These are phyloP conservation scores for Sinelater perroti DNA, from an alignment of 2,888 invertebrate species.

Conservation along the genomic window DNA sequence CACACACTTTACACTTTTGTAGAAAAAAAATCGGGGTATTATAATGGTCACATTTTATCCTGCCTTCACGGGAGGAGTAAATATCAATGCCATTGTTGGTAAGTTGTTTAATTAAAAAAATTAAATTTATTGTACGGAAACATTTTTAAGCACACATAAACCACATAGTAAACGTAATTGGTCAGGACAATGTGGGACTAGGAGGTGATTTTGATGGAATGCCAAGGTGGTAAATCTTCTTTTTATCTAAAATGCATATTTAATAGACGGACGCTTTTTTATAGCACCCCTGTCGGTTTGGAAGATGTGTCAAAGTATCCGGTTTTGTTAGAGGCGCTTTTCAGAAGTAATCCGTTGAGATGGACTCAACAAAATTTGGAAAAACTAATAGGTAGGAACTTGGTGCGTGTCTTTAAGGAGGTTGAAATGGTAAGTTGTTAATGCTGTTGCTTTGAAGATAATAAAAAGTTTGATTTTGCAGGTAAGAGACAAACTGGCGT, in stretches of 20 bases:
- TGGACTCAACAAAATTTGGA: slow-evolving; percentile 61
- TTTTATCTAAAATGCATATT: not conserved
- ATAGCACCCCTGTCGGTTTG: slow-evolving; percentile 70
- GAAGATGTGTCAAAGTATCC: slow-evolving; percentile 77
- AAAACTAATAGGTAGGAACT: slow-evolving; percentile 62
- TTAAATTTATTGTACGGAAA: not conserved
- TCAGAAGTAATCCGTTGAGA: slow-evolving; percentile 35
- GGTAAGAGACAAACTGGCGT: slow-evolving; percentile 9
- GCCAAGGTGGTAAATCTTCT: slow-evolving; percentile 17
- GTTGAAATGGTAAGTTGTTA: slow-evolving; percentile 49
- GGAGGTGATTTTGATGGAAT: slow-evolving; percentile 60
- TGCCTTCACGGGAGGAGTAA: slow-evolving; percentile 1
- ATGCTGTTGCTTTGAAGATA: not conserved
- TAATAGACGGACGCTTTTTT: slow-evolving; percentile 20
- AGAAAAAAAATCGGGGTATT: slow-evolving; percentile 30
- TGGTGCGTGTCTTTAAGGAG: slow-evolving; percentile 59
- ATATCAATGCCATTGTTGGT: slow-evolving; percentile 71
- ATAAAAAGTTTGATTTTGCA: slow-evolving; percentile 2
- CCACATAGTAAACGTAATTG: slow-evolving; percentile 61
- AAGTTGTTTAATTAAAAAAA: no score
- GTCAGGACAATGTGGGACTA: slow-evolving; percentile 63
- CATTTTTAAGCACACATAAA: slow-evolving; percentile 44
- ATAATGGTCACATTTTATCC: slow-evolving; percentile 11
- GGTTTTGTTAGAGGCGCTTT: slow-evolving; percentile 64
- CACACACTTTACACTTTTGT: no score